These are phyloP conservation scores for Gari tellinella DNA, from an alignment of 2,888 invertebrate species.

Conservation along the genomic window DNA sequence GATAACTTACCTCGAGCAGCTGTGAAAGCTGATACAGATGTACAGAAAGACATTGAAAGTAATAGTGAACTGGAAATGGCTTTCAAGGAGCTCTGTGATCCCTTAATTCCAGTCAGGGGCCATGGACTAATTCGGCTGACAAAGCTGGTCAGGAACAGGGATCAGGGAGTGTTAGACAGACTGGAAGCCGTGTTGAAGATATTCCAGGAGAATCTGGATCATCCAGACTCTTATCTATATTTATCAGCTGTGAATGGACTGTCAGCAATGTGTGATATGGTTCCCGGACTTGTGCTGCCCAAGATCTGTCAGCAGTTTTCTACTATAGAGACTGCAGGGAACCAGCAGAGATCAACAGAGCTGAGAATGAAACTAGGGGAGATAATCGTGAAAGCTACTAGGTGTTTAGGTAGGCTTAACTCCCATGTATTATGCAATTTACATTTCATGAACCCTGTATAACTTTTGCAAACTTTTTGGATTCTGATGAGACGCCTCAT, in stretches of 20 bases:
- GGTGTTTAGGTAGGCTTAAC: conserved; percentile 87
- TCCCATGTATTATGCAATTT: background rate
- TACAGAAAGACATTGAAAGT: no score
- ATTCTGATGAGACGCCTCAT: no score
- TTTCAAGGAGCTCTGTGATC: conserved; percentile 89
- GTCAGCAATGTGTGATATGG: conserved; percentile 88
- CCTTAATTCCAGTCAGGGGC: conserved; percentile 91
- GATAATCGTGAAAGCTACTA: conserved; percentile 90
- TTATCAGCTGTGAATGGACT: conserved; percentile 91
- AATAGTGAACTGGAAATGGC: conserved; percentile 84
- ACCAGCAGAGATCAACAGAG: conserved; percentile 66
- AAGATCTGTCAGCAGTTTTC: conserved; percentile 89
- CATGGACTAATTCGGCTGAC: conserved; percentile 91
- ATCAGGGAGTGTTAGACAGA: conserved; percentile 87
- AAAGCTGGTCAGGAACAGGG: conserved; percentile 89
- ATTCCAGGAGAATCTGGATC: conserved; percentile 91
- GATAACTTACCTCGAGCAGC: background rate
- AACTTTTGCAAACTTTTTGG: no score
- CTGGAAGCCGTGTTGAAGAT: conserved; percentile 88
- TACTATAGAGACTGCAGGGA: conserved; percentile 21
- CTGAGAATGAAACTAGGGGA: conserved; percentile 92
- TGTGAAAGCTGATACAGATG: background rate
- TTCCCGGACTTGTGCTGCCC: conserved; percentile 89
- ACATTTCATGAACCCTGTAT: no score
- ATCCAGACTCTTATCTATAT: conserved; percentile 93